A percentile compares a stretch with the other conserved stretches of the same genome.
These are phyloP conservation scores for Habropoda laboriosa DNA, from an alignment of 1,140 invertebrate species.

Conservation along the genomic window DNA sequence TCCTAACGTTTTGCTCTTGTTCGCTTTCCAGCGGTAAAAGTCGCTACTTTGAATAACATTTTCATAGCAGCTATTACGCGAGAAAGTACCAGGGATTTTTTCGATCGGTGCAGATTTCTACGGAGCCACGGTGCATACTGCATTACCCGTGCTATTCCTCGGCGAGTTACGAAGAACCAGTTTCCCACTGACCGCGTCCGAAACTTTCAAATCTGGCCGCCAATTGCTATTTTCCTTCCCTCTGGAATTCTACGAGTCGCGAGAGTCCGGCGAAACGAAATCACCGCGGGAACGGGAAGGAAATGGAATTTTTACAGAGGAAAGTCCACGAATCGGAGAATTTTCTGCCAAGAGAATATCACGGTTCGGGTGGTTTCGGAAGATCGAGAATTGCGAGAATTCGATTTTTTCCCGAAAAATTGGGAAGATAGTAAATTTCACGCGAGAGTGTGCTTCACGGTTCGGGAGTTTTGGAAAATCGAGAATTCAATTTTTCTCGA, in stretches of 20 bases:
- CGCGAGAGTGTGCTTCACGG: no score
- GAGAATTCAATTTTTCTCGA: no score
- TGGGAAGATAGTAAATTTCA: no score
- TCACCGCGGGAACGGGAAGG: background rate
- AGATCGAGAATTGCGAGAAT: conserved; percentile 20
- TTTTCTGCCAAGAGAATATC: background rate
- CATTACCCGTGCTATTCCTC: background rate
- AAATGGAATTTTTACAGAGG: background rate
- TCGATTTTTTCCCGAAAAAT: conserved; percentile 40
- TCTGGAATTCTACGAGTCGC: no score
- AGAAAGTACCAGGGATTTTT: background rate
- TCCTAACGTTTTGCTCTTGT: background rate
- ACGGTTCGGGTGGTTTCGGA: background rate
- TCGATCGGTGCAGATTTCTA: background rate
- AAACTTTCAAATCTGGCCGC: background rate
- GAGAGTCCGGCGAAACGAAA: background rate
- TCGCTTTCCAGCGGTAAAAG: background rate
- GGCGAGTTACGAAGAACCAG: background rate
- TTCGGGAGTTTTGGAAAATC: no score
- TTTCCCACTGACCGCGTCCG: background rate
- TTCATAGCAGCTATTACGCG: background rate
- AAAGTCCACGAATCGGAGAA: background rate
- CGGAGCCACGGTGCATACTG: no score
- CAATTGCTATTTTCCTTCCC: background rate
- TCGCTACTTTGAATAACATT: background rate